phyloP scores from a whole-genome alignment of 2,797 vertebrate species.

The Zalophus californianus region DNA sequence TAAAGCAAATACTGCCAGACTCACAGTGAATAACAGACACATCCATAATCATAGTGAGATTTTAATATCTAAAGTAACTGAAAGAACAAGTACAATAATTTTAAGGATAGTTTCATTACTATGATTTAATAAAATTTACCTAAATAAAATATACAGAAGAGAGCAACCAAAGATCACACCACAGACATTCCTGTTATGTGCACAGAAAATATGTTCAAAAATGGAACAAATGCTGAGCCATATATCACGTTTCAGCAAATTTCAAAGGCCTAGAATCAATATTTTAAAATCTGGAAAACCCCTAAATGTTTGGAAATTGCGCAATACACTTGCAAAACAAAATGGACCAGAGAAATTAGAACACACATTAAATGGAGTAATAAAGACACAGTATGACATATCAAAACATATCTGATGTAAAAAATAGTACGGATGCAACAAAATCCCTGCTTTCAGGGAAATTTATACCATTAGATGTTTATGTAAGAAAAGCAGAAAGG shows the following conservation, averaged over 20 bases:
- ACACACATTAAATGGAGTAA: neutral
- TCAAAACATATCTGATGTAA: neutral
- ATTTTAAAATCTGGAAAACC: neutral
- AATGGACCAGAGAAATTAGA: neutral
- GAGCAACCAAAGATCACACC: neutral
- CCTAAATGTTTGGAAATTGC: neutral
- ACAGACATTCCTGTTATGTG: neutral
- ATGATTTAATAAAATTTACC: neutral
- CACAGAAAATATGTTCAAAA: slow-evolving; percentile 8
- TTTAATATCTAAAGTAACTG: neutral
- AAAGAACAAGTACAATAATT: neutral
- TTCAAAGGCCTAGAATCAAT: neutral
- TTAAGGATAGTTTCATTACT: neutral
- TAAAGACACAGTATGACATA: neutral
- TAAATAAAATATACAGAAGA: neutral
- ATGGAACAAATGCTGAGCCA: neutral
- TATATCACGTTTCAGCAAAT: neutral
- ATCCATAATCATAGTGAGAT: neutral
- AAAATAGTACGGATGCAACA: neutral
- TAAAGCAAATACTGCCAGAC: neutral
- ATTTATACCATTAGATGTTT: neutral
- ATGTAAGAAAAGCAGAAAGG: neutral
- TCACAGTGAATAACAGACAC: neutral
- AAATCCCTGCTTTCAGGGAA: neutral
- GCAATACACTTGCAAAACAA: neutral